phyloP scores from a whole-genome alignment of 2,888 invertebrate species.

The Latrodectus elegans region DNA sequence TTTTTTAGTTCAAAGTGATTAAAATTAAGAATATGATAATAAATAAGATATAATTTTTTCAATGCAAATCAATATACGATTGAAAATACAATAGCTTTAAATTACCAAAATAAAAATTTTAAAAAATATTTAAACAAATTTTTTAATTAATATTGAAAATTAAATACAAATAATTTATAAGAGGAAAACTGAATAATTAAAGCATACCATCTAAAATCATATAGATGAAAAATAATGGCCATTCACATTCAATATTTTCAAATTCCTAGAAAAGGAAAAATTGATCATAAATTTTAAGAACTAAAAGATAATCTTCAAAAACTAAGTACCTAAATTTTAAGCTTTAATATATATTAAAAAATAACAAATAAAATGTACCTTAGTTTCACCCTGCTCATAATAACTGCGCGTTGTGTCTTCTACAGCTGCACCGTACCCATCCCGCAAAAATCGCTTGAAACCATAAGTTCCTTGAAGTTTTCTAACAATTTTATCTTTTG shows the following conservation, averaged over 20 bases:
- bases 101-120: neutral
- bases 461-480: conserved; percentile 92
- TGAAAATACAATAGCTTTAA: neutral
- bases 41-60: too few species aligned
- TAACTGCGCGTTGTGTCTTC: conserved; percentile 82
- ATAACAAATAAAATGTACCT: conserved; percentile 23
- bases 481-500: conserved; percentile 87
- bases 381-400: conserved; percentile 70
- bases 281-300: neutral
- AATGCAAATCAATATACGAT: too few species aligned
- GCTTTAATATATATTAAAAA: neutral
- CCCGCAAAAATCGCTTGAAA: conserved; percentile 93
- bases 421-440: conserved; percentile 91
- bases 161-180: neutral
- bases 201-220: conserved; percentile 98
- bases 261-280: conserved; percentile 80
- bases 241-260: conserved; percentile 96
- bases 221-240: conserved; percentile 96
- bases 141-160: neutral
- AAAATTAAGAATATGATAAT: too few species aligned
- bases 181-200: neutral
- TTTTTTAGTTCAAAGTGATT: too few species aligned
- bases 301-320: neutral
- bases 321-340: too few species aligned
- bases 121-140: neutral